Conservation (phyloP, 2,888 invertebrate species). For the Drosophila dives region DNA sequence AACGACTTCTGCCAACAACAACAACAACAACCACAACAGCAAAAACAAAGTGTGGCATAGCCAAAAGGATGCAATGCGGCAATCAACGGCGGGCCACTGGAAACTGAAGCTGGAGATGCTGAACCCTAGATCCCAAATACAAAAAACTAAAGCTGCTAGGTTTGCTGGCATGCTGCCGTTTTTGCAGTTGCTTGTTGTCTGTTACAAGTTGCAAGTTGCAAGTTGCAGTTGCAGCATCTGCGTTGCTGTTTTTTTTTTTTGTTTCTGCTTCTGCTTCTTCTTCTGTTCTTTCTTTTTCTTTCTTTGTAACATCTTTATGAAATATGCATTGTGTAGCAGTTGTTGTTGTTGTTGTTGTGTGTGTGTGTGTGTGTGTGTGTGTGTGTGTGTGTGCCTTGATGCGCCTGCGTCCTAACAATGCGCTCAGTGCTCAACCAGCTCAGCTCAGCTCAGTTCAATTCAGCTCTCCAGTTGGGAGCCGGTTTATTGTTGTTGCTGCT, state of each 20-base stretch:
- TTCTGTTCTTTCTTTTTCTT: constrained; percentile 4
- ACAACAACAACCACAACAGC: constrained; percentile 21
- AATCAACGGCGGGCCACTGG: constrained; percentile 26
- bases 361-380: constrained; percentile 12
- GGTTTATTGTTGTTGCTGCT: constrained; percentile 53
- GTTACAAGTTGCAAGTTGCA: constrained; percentile 3
- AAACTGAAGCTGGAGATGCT: constrained; percentile 10
- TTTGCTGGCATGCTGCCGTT: constrained; percentile 1
- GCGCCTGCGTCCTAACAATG: constrained; percentile 64
- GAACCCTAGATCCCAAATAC: constrained; percentile 18
- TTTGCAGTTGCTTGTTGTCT: constrained; percentile 18
- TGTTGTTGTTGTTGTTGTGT: background rate
- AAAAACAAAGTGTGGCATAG: constrained; percentile 24
- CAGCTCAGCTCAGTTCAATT: constrained; percentile 16
- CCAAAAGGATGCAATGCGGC: constrained; percentile 32
- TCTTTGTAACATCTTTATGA: constrained; percentile 44
- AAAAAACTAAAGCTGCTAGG: constrained; percentile 12
- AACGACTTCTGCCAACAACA: constrained; percentile 66
- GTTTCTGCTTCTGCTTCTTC: constrained; percentile 9
- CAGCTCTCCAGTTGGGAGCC: constrained; percentile 43
- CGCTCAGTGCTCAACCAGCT: constrained; percentile 30
- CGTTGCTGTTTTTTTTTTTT: constrained; percentile 23
- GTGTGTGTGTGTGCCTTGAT: constrained; percentile 31
- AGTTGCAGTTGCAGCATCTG: constrained; percentile 52
- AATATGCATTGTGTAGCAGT: constrained; percentile 45